Conservation (phyloP, 1,140 invertebrate species). For the Ceratosolen fusciceps region DNA sequence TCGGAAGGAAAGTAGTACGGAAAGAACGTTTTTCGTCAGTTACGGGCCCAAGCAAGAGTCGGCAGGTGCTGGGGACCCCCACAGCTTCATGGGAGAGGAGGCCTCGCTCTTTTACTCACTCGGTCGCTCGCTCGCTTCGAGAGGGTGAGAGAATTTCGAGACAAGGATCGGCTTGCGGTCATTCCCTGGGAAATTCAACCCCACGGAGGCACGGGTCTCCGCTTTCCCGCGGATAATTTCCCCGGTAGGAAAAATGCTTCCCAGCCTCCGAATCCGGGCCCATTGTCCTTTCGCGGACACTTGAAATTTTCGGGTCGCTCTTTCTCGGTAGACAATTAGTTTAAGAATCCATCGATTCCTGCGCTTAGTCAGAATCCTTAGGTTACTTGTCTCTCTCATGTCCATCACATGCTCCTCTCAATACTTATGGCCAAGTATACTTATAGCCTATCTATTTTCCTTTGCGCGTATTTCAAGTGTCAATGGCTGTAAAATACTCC, state of each 20-base stretch:
- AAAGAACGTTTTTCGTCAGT: conserved; percentile 25
- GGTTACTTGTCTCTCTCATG: background rate
- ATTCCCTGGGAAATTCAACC: conserved; percentile 53
- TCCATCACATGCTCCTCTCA: background rate
- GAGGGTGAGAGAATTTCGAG: conserved; percentile 47
- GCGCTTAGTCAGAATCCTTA: conserved; percentile 24
- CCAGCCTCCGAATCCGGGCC: background rate
- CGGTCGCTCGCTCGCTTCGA: conserved; percentile 4
- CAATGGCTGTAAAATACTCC: conserved; percentile 20
- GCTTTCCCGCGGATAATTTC: conserved; percentile 28
- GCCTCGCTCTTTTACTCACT: conserved; percentile 13
- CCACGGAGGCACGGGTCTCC: background rate
- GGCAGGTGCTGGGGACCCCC: conserved; percentile 57
- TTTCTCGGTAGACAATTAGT: conserved; percentile 33
- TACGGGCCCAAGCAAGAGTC: conserved; percentile 41
- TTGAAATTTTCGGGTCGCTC: background rate
- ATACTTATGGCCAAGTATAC: no score
- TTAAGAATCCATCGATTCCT: conserved; percentile 9
- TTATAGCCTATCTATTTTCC: background rate
- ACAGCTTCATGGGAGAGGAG: conserved; percentile 56
- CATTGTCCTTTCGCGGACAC: background rate
- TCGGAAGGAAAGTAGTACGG: conserved; percentile 43
- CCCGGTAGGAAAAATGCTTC: conserved; percentile 22
- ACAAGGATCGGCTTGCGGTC: conserved; percentile 50
- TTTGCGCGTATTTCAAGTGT: background rate